A percentile compares a stretch with the other conserved stretches of the same genome.
Conservation (phyloP, 2,797 vertebrate species). For the Pithecia hirsuta region DNA sequence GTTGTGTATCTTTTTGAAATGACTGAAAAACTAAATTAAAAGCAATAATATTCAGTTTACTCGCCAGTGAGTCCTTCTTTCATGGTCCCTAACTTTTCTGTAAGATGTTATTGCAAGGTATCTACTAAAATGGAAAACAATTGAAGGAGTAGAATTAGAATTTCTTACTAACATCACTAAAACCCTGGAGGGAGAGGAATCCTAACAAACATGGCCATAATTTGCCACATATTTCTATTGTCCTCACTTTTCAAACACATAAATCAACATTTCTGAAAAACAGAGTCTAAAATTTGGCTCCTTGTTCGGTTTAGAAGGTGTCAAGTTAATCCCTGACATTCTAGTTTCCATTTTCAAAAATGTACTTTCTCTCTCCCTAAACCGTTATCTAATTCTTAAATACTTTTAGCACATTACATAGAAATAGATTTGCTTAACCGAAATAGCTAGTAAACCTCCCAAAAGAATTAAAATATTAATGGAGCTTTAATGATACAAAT, state of each 20-base stretch:
- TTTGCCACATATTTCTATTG: not conserved
- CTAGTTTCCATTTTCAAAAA: conserved; percentile 6
- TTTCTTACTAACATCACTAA: not conserved
- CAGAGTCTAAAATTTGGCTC: not conserved
- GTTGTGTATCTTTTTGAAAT: not conserved
- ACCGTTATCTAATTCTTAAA: not conserved
- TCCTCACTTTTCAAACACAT: not conserved
- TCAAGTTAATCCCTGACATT: not conserved
- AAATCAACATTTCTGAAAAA: not conserved
- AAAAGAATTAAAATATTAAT: not conserved
- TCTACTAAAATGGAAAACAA: not conserved
- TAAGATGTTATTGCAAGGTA: not conserved
- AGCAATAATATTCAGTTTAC: not conserved
- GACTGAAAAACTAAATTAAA: conserved; percentile 17
- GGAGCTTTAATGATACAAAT: not conserved
- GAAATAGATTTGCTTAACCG: not conserved
- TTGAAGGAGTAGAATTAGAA: not conserved
- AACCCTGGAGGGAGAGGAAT: not conserved
- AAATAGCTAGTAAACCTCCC: not conserved
- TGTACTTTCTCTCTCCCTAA: not conserved
- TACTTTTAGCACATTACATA: not conserved
- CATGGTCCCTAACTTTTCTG: not conserved
- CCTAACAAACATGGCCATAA: not conserved
- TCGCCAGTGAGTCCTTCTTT: not conserved
- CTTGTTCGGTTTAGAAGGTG: not conserved